These are phyloP conservation scores for Artemia sinica DNA, from an alignment of 2,888 invertebrate species.

Conservation along the genomic window DNA sequence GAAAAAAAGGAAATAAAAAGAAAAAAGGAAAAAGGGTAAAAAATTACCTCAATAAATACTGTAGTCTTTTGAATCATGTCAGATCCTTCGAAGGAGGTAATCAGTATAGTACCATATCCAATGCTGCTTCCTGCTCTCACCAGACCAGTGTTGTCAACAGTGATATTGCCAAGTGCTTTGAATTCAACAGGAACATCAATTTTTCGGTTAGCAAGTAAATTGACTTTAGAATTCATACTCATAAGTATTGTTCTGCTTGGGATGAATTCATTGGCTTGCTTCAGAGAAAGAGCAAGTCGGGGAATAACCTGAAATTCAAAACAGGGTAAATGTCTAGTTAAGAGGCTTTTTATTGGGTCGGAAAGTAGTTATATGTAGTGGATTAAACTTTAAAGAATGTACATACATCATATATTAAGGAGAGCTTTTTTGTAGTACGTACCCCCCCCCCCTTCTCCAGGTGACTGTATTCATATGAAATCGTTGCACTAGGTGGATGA, in stretches of 20 bases:
- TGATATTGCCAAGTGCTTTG: neutral
- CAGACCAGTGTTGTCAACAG: neutral
- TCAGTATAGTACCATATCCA: constrained; percentile 9
- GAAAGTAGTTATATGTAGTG: too few species aligned
- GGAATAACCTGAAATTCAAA: neutral
- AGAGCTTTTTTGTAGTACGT: too few species aligned
- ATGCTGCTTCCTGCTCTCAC: constrained; percentile 4
- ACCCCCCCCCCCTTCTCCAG: too few species aligned
- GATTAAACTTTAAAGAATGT: too few species aligned
- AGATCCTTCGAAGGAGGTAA: neutral
- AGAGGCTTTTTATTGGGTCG: too few species aligned
- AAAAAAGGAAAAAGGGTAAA: too few species aligned
- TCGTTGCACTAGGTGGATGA: too few species aligned
- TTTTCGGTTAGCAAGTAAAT: neutral
- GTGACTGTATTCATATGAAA: too few species aligned
- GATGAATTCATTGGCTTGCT: neutral
- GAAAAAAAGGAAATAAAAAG: too few species aligned
- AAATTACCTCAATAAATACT: neutral
- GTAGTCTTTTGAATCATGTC: neutral
- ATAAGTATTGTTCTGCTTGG: neutral
- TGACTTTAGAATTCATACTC: neutral
- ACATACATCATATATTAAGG: too few species aligned
- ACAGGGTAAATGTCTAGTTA: neutral
- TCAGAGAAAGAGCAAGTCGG: neutral
- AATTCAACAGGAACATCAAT: neutral